Base-by-base conservation (phyloP, 2,113 vertebrate genomes). In the Osmerus mordax region DNA sequence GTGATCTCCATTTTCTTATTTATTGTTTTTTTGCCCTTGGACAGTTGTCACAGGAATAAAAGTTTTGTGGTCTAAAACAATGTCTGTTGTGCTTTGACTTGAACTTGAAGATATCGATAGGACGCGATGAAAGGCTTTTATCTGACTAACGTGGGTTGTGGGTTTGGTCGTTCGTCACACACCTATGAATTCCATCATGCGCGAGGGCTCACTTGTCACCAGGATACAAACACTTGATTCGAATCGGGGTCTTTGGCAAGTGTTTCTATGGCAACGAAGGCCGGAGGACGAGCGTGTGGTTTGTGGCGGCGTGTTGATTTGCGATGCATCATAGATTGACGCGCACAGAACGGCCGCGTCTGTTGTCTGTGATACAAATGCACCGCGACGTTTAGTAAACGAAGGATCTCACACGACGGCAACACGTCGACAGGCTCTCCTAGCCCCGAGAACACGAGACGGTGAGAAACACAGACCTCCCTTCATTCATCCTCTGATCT, bases 11-110 rank as follows among this genome's bases (percentile, higher is more conserved):
- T 47, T 86, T 87, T 80, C 74, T 91, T 93, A 92, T 93, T 94
- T 94, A 93, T 94, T 93, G 94, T 93, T 93, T 91, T 94, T 87
- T 84, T 93, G 91, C 91, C 87, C 89, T 92, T 92, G 91, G 81
- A 90, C 86, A 88, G 88, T 51, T 86, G 85, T 85, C 80, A 87
- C 84, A 76, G 89, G 67, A 90, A 85, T 87, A 81, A 86, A 87
- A 76, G 76, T 76, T 76, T 87, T 7, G 81, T 86, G 83, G 78
- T 88, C 81, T 84, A 78, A 77, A 75, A 25, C 6, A 52, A 19
- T 8, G 69, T 11, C 53, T 19, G 52, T 72, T 4, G 73, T 21
- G 51, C 25, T 55, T 36, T 64, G 36, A 9, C 29, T 6, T 15
- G 15, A 2, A 53, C 11, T 16, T 61, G 13, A 15, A 36, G 2